Percentiles rank a stretch among this genome's conserved stretches.
Evolutionary conservation across 2,113 vertebrate genomes (phyloP).

Genomic region (Peromyscus polionotus): DNA sequence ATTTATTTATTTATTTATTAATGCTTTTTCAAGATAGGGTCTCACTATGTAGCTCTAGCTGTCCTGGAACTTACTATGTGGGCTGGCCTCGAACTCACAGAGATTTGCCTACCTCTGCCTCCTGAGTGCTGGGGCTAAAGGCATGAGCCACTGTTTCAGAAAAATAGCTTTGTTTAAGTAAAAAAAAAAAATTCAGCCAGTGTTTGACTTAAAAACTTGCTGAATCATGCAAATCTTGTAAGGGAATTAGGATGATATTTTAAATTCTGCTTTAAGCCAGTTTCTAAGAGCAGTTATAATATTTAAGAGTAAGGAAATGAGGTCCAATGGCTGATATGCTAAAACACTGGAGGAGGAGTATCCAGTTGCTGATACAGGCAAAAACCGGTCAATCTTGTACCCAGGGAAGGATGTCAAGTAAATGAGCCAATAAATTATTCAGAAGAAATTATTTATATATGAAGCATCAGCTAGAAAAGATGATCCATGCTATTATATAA

Average conservation of each 20-base stretch:
- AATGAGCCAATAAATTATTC: constrained; percentile 78
- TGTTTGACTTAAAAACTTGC: constrained; percentile 49
- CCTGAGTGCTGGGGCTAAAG: not conserved
- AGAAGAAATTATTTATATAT: constrained; percentile 78
- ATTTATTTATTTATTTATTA: not conserved
- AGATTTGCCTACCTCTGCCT: not conserved
- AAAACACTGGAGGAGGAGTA: constrained; percentile 44
- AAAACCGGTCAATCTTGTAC: constrained; percentile 59
- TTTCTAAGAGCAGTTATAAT: constrained; percentile 48
- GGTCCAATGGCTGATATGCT: constrained; percentile 64
- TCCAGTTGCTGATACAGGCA: constrained; percentile 62
- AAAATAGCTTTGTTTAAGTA: constrained; percentile 46
- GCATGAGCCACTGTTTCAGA: constrained; percentile 30
- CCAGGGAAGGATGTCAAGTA: constrained; percentile 77
- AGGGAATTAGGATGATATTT: constrained; percentile 48
- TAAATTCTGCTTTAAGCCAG: constrained; percentile 67
- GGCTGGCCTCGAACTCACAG: not conserved
- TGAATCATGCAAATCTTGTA: constrained; percentile 56
- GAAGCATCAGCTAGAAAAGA: constrained; percentile 76
- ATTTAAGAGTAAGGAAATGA: constrained; percentile 62
- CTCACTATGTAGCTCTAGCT: not conserved
- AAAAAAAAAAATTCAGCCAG: constrained; percentile 48
- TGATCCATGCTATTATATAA: constrained; percentile 54
- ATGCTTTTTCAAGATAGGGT: not conserved
- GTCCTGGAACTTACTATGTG: not conserved